Evolutionary conservation across 2,888 invertebrate genomes (phyloP).

Genomic region (Harpalus rubripes): DNA sequence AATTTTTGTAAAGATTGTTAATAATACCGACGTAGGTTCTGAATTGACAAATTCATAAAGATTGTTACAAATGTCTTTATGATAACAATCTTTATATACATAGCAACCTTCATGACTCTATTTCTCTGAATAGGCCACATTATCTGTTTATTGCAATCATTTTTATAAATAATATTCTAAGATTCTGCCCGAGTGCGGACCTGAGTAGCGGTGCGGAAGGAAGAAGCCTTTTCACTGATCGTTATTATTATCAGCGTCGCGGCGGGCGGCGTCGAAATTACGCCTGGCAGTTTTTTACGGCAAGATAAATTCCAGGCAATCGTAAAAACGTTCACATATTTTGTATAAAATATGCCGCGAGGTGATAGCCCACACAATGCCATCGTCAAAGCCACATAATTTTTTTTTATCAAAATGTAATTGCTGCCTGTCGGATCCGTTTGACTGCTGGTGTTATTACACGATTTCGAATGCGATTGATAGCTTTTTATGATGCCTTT

Average conservation of each 20-base stretch:
- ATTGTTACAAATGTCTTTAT: too few species aligned
- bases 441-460: constrained; percentile 21
- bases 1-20: too few species aligned
- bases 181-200: neutral
- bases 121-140: too few species aligned
- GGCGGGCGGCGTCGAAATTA: constrained; percentile 58
- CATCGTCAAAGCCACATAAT: constrained; percentile 25
- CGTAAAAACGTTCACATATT: constrained; percentile 67
- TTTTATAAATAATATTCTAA: neutral
- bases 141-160: too few species aligned
- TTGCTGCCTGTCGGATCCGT: constrained; percentile 39
- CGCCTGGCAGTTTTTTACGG: constrained; percentile 58
- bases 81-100: too few species aligned
- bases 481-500: neutral
- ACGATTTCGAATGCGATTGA: constrained; percentile 17
- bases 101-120: too few species aligned
- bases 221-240: constrained; percentile 48
- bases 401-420: constrained; percentile 56
- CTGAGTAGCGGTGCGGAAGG: neutral
- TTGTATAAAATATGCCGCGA: constrained; percentile 61
- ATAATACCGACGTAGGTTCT: too few species aligned
- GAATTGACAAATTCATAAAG: too few species aligned
- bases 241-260: constrained; percentile 59
- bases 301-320: constrained; percentile 63
- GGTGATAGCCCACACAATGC: constrained; percentile 30